Conservation (phyloP, 1,140 invertebrate genomes). For the Eumeta japonica region DNA sequence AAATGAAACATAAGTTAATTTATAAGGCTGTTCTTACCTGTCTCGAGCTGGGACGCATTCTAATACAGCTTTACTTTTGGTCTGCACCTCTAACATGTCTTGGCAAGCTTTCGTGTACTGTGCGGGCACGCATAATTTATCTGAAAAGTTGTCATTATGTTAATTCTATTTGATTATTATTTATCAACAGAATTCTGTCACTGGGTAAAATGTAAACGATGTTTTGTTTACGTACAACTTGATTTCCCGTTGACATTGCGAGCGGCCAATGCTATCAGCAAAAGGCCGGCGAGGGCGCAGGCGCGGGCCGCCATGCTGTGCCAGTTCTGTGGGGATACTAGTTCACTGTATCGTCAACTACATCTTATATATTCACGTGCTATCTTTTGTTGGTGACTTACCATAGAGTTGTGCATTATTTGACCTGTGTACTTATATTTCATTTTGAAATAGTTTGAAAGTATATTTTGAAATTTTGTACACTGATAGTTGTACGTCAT, state of each 20-base stretch:
- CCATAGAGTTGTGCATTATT: too few species aligned
- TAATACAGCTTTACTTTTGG: conserved; percentile 61
- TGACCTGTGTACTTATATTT: too few species aligned
- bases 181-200: not conserved
- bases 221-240: not conserved
- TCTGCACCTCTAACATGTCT: conserved; percentile 64
- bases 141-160: conserved; percentile 48
- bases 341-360: too few species aligned
- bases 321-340: too few species aligned
- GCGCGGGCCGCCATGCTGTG: not conserved
- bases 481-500: too few species aligned
- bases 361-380: too few species aligned
- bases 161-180: not conserved
- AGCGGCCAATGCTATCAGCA: not conserved
- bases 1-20: too few species aligned
- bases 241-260: not conserved
- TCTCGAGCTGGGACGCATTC: conserved; percentile 69
- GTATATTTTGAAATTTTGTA: too few species aligned
- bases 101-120: conserved; percentile 62
- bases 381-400: too few species aligned
- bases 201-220: too few species aligned
- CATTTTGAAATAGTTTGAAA: too few species aligned
- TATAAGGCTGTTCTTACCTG: too few species aligned
- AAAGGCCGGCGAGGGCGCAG: not conserved
- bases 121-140: conserved; percentile 71